Evolutionary conservation across 2,888 invertebrate genomes (phyloP).

Genomic region (Calameuta filiformis): DNA sequence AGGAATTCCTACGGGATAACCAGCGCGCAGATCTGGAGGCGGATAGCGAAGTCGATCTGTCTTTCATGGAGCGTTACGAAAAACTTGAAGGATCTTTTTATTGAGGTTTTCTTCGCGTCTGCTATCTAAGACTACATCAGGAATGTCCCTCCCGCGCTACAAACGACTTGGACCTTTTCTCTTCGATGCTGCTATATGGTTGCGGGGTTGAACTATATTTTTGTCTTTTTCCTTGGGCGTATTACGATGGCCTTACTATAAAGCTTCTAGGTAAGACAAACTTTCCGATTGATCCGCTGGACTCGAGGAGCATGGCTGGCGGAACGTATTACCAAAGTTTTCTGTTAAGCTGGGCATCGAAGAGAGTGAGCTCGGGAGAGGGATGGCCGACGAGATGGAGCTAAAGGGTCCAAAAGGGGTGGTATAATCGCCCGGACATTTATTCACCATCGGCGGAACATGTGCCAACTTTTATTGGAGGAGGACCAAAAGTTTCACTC

Average conservation of each 20-base stretch:
- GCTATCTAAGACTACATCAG: not conserved
- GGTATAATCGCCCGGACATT: constrained; percentile 56
- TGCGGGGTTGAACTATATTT: too few relatives aligned
- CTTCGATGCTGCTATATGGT: too few relatives aligned
- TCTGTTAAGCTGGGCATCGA: constrained; percentile 14
- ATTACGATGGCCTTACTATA: not conserved
- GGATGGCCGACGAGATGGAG: constrained; percentile 13
- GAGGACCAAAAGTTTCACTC: constrained; percentile 55
- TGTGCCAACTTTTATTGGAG: constrained; percentile 60
- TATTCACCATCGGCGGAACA: constrained; percentile 53
- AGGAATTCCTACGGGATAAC: too few relatives aligned
- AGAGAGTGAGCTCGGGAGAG: constrained; percentile 19
- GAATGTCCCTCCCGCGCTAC: not conserved
- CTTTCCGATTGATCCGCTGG: constrained; percentile 37
- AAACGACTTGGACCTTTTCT: too few relatives aligned
- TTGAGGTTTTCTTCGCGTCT: too few relatives aligned
- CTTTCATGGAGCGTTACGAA: too few relatives aligned
- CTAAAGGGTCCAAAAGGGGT: constrained; percentile 17
- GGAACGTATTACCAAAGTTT: constrained; percentile 56
- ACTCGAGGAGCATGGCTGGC: not conserved
- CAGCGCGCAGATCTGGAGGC: too few relatives aligned
- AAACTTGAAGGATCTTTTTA: too few relatives aligned
- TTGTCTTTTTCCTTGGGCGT: not conserved
- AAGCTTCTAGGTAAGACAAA: constrained; percentile 16
- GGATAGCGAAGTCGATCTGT: too few relatives aligned